Evolutionary conservation across 2,113 vertebrate genomes (phyloP).

Genomic region (Aplodontia rufa): DNA sequence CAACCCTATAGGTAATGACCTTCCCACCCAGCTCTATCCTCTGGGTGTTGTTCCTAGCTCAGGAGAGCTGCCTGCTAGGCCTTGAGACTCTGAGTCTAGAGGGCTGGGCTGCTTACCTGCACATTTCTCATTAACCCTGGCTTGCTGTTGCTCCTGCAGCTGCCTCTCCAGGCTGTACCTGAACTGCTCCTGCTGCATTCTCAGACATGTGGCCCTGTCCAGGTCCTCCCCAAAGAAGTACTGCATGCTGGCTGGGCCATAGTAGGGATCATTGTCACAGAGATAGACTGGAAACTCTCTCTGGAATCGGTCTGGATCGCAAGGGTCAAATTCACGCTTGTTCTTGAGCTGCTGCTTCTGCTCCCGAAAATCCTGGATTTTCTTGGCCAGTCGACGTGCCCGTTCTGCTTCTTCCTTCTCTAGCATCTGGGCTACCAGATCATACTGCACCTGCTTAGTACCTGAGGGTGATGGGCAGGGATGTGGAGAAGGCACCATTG

Average conservation of each 20-base stretch:
- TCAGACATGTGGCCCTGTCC: slow-evolving; percentile 28
- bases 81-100: neutral
- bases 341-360: slow-evolving; percentile 81
- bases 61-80: neutral
- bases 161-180: slow-evolving; percentile 83
- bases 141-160: slow-evolving; percentile 76
- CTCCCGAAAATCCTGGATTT: slow-evolving; percentile 74
- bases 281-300: neutral
- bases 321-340: slow-evolving; percentile 79
- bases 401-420: slow-evolving; percentile 80
- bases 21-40: neutral
- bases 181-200: slow-evolving; percentile 86
- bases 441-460: slow-evolving; percentile 72
- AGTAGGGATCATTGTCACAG: neutral
- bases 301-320: slow-evolving; percentile 69
- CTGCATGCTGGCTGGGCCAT: slow-evolving; percentile 79
- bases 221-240: slow-evolving; percentile 86
- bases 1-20: neutral
- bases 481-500: neutral
- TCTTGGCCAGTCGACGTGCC: slow-evolving; percentile 73
- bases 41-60: neutral
- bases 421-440: slow-evolving; percentile 80
- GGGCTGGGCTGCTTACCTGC: slow-evolving; percentile 75
- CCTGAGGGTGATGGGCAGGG: slow-evolving; percentile 70
- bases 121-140: slow-evolving; percentile 68